phyloP scores from a whole-genome alignment of 2,888 invertebrate genomes.

The Diaphora mendica region DNA sequence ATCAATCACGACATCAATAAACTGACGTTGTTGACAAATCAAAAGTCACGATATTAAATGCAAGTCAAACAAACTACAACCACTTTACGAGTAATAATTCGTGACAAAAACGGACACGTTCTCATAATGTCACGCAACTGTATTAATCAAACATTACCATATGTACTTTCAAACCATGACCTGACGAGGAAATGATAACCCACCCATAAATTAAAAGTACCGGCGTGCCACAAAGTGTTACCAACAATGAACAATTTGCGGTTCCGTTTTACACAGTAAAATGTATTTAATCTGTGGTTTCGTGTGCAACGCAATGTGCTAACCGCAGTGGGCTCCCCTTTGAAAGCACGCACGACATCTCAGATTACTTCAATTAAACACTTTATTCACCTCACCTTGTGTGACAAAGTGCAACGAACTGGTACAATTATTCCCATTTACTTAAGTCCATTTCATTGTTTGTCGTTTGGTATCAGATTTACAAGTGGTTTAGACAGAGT shows the following conservation, averaged over 20 bases:
- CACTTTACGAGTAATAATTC: background rate
- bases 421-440: slow-evolving; percentile 36
- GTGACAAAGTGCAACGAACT: slow-evolving; percentile 56
- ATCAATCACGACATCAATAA: background rate
- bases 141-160: background rate
- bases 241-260: slow-evolving; percentile 46
- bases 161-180: slow-evolving; percentile 13
- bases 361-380: slow-evolving; percentile 50
- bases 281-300: slow-evolving; percentile 22
- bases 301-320: slow-evolving; percentile 10
- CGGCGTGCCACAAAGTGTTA: slow-evolving; percentile 32
- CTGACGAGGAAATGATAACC: slow-evolving; percentile 31
- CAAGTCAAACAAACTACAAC: background rate
- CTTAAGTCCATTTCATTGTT: slow-evolving; percentile 37
- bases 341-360: slow-evolving; percentile 53
- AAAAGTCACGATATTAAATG: background rate
- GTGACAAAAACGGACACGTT: slow-evolving; percentile 7
- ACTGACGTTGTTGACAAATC: background rate
- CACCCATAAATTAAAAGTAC: slow-evolving; percentile 38
- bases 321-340: slow-evolving; percentile 38
- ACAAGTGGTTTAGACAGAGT: background rate
- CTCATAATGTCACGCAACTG: background rate
- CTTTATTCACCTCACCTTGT: slow-evolving; percentile 54
- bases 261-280: slow-evolving; percentile 29
- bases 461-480: slow-evolving; percentile 35